Percentiles rank a stretch among this genome's conserved stretches.
Conservation (phyloP, 2,113 vertebrate species). For the Mystacornis crossleyi region DNA sequence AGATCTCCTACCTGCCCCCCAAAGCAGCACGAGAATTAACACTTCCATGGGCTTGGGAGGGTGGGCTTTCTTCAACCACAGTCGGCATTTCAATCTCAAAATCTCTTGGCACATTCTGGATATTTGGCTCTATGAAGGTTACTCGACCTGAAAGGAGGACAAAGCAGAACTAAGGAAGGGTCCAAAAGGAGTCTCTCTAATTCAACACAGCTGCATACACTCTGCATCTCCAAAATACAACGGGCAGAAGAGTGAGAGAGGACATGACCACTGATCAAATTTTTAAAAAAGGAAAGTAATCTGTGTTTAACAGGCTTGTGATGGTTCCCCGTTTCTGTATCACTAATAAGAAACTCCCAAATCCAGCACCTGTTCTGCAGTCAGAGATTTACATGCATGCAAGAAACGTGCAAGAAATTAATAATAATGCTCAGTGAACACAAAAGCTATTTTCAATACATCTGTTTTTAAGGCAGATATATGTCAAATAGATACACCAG, state of each 20-base stretch:
- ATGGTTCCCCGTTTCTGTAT: neutral
- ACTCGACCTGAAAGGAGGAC: slow-evolving; percentile 83
- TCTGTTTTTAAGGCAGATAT: neutral
- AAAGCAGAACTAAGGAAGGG: neutral
- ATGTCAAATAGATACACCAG: neutral
- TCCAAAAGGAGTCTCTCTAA: neutral
- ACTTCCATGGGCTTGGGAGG: slow-evolving; percentile 68
- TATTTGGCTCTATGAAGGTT: slow-evolving; percentile 93
- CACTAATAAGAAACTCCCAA: neutral
- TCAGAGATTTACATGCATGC: neutral
- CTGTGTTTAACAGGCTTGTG: neutral
- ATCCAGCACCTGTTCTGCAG: neutral
- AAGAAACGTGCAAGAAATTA: neutral
- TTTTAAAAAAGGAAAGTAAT: neutral
- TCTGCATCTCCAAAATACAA: neutral
- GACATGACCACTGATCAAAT: accelerated
- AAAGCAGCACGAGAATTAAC: neutral
- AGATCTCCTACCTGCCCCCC: slow-evolving; percentile 59
- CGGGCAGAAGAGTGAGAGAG: neutral
- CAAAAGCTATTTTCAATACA: neutral
- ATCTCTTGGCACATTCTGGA: slow-evolving; percentile 96
- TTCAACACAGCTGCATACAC: neutral
- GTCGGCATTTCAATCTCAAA: slow-evolving; percentile 93
- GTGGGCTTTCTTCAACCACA: slow-evolving; percentile 85
- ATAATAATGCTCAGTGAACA: neutral